These are phyloP conservation scores for Anolis carolinensis DNA, from an alignment of 2,113 vertebrate genomes.

Conservation along the genomic window DNA sequence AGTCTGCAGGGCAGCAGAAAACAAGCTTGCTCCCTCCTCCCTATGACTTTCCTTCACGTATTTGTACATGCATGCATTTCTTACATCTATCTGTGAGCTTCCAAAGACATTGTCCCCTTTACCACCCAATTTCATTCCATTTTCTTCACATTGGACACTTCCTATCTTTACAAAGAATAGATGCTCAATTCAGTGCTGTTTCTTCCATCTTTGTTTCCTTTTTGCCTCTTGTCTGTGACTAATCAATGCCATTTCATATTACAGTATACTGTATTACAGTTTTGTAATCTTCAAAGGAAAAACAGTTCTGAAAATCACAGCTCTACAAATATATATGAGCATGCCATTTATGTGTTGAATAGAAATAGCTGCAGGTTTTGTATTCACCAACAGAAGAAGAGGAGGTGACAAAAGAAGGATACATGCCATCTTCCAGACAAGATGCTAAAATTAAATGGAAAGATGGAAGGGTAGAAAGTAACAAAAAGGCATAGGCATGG, in stretches of 20 bases:
- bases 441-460: background rate
- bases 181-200: background rate
- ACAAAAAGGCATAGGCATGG: background rate
- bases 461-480: background rate
- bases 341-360: background rate
- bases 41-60: too few species aligned
- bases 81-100: background rate
- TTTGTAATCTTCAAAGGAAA: conserved; percentile 34
- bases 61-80: background rate
- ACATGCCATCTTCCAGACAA: background rate
- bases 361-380: background rate
- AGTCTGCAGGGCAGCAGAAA: too few species aligned
- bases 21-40: too few species aligned
- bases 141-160: background rate
- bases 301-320: background rate
- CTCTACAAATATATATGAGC: background rate
- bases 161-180: background rate
- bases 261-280: conserved; percentile 42
- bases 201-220: conserved; percentile 36
- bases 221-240: conserved; percentile 63
- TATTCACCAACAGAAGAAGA: background rate
- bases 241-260: conserved; percentile 60
- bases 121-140: background rate
- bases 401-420: background rate
- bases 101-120: background rate